Conservation (phyloP, 2,888 invertebrate genomes). For the Sthenelais limicola region DNA sequence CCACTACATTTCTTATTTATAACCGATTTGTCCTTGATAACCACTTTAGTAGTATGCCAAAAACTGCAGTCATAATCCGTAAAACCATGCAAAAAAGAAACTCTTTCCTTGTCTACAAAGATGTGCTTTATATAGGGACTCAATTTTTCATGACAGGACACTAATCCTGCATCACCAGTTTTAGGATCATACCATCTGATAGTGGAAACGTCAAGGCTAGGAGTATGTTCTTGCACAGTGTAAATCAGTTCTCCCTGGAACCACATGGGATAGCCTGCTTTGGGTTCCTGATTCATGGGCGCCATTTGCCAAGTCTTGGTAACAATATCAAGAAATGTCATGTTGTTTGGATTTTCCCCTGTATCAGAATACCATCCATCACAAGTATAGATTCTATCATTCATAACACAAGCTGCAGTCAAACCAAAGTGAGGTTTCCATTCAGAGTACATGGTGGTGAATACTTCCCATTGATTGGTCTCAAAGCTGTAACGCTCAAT, state of each 20-base stretch:
- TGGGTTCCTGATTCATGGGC: neutral
- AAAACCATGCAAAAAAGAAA: too few species aligned
- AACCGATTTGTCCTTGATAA: too few species aligned
- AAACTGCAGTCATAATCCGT: too few species aligned
- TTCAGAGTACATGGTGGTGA: constrained; percentile 2
- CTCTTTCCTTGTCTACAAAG: too few species aligned
- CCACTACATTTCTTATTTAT: too few species aligned
- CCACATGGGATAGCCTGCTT: constrained; percentile 25
- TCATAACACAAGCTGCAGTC: constrained; percentile 9
- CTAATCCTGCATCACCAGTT: neutral
- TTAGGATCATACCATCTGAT: constrained; percentile 20
- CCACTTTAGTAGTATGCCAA: too few species aligned
- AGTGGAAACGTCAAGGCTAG: neutral
- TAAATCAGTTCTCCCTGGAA: neutral
- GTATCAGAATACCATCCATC: constrained; percentile 18
- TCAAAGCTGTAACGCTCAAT: constrained; percentile 28
- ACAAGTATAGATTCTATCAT: constrained; percentile 12
- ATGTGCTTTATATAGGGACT: too few species aligned
- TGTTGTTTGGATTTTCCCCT: constrained; percentile 8
- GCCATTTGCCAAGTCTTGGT: constrained; percentile 6
- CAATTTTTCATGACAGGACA: neutral
- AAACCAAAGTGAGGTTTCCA: constrained; percentile 10
- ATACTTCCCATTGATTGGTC: constrained; percentile 19
- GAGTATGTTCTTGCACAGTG: constrained; percentile 15
- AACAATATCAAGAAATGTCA: constrained; percentile 7